Evolutionary conservation across 1,140 invertebrate genomes (phyloP).

Genomic region (Trichogramma pretiosum): DNA sequence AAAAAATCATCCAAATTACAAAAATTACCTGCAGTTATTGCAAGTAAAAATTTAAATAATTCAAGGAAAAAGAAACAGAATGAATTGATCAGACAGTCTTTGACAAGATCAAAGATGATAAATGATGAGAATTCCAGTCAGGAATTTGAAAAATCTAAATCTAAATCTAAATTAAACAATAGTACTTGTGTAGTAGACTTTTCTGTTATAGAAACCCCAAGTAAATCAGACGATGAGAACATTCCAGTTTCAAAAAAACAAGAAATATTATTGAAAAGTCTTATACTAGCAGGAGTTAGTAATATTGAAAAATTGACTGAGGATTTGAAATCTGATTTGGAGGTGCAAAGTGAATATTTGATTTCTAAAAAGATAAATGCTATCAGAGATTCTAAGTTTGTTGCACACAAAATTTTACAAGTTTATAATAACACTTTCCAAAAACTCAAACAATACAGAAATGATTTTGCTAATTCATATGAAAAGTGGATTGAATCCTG

Average conservation of each 20-base stretch:
- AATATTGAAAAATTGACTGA: constrained; percentile 5
- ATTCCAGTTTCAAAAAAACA: constrained; percentile 9
- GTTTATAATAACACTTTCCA: constrained; percentile 7
- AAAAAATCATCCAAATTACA: neutral
- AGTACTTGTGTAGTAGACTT: constrained; percentile 19
- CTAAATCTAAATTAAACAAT: neutral
- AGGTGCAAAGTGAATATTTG: constrained; percentile 1
- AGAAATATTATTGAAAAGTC: constrained; percentile 14
- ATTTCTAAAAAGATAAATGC: constrained; percentile 10
- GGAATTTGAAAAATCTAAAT: constrained; percentile 22
- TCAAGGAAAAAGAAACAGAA: neutral
- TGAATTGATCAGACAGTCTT: neutral
- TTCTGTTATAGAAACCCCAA: constrained; percentile 11
- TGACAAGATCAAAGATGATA: neutral
- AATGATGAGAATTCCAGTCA: constrained; percentile 22
- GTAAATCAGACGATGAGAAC: constrained; percentile 16
- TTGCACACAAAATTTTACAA: constrained; percentile 14
- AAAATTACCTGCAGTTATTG: too few species aligned
- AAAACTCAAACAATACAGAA: constrained; percentile 4
- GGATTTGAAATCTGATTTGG: constrained; percentile 2
- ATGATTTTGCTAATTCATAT: constrained; percentile 8
- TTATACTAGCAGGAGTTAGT: constrained; percentile 1
- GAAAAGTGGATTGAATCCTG: constrained; percentile 3
- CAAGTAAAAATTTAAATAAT: neutral
- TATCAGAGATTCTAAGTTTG: constrained; percentile 11